phyloP scores from a whole-genome alignment of 2,797 vertebrate genomes.

The Siniperca undulata region DNA sequence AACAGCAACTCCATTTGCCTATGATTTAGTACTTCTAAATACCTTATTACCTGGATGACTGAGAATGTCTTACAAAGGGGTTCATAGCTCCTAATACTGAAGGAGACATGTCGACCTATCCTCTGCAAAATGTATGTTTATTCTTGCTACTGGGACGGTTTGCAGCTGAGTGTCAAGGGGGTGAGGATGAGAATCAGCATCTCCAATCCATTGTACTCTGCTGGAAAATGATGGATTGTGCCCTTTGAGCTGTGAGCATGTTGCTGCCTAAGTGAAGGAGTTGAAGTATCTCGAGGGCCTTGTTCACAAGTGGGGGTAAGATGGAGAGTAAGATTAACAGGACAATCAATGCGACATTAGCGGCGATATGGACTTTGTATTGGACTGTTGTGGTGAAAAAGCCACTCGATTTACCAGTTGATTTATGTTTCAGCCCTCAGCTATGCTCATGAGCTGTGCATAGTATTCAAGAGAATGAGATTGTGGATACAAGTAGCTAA shows the following conservation, averaged over 20 bases:
- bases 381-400: background rate
- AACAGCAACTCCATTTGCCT: background rate
- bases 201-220: background rate
- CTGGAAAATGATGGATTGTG: background rate
- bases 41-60: background rate
- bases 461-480: constrained; percentile 2
- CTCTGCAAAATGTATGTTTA: background rate
- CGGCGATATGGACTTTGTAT: background rate
- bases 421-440: constrained; percentile 1
- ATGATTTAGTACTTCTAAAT: constrained; percentile 2
- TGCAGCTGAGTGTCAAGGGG: background rate
- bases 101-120: background rate
- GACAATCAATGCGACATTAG: constrained; percentile 8
- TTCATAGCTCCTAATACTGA: background rate
- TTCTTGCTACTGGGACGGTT: background rate
- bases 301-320: background rate
- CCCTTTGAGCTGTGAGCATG: background rate
- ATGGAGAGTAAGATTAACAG: constrained; percentile 10
- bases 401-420: background rate
- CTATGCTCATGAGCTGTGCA: background rate
- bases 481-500: background rate
- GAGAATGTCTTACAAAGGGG: background rate
- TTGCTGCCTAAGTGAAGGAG: background rate
- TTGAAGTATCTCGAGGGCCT: background rate
- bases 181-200: background rate